These are phyloP conservation scores for Sabatieria punctata DNA, from an alignment of 2,888 invertebrate species.

Conservation along the genomic window DNA sequence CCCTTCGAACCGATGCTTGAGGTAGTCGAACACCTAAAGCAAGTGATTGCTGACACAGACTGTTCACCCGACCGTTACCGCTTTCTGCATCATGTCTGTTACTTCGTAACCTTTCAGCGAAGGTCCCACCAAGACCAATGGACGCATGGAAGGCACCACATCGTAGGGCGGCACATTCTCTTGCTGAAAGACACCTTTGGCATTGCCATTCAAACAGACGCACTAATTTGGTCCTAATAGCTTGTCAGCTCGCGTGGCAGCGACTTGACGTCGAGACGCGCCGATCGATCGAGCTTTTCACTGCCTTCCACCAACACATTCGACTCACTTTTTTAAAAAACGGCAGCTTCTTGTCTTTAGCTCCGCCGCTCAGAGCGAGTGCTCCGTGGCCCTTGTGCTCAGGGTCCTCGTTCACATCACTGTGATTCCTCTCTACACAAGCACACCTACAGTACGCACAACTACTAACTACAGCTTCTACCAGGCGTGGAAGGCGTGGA, in stretches of 20 bases:
- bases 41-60: no score
- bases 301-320: no score
- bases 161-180: conserved; percentile 89
- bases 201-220: not conserved
- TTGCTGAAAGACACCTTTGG: conserved; percentile 37
- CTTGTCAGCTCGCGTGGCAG: no score
- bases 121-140: conserved; percentile 89
- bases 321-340: conserved; percentile 11
- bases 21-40: conserved; percentile 93
- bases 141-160: conserved; percentile 97
- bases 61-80: no score
- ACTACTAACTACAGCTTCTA: no score
- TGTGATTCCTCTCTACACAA: conserved; percentile 36
- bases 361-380: not conserved
- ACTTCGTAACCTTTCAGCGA: conserved; percentile 97
- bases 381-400: not conserved
- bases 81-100: conserved; percentile 99
- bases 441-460: no score
- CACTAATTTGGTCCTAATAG: not conserved
- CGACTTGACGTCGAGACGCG: no score
- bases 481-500: conserved; percentile 97
- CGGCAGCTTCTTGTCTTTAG: conserved; percentile 8
- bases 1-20: conserved; percentile 92
- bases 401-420: not conserved
- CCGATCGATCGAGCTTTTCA: no score